phyloP scores from a whole-genome alignment of 2,888 invertebrate species.

The Branchipolynoe longqiensis region DNA sequence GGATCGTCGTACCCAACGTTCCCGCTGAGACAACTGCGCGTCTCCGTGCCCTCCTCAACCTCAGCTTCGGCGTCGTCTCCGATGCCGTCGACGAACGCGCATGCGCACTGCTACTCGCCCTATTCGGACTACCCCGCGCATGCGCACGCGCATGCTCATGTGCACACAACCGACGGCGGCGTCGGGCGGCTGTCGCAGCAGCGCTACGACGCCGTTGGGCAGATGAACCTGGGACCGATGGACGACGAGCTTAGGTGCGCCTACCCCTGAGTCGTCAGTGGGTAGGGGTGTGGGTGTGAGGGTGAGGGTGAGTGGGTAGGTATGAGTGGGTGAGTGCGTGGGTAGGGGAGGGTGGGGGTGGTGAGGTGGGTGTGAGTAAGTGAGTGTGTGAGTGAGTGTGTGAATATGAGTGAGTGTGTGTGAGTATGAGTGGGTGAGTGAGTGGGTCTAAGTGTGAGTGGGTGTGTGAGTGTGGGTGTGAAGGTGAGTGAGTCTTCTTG shows the following conservation, averaged over 20 bases:
- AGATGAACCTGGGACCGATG: background rate
- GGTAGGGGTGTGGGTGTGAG: background rate
- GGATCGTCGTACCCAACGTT: constrained; percentile 21
- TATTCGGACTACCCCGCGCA: background rate
- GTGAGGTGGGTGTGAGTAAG: background rate
- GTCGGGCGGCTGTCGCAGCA: background rate
- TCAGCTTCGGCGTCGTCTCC: background rate
- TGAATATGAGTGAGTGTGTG: too few relatives aligned
- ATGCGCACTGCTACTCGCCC: background rate
- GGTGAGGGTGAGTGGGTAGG: background rate
- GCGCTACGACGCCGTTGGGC: background rate
- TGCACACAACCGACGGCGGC: too few relatives aligned
- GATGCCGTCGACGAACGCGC: constrained; percentile 20
- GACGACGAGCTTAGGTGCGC: constrained; percentile 42
- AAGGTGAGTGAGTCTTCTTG: background rate
- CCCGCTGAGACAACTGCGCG: constrained; percentile 6
- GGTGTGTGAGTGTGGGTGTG: background rate
- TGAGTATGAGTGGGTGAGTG: too few relatives aligned
- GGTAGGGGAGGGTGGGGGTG: background rate
- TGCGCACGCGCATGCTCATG: background rate
- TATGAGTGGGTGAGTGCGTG: background rate
- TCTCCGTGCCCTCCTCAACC: background rate
- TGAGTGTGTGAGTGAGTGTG: background rate
- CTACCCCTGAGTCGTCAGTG: constrained; percentile 1
- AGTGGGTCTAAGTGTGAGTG: too few relatives aligned